These are phyloP conservation scores for Gryllus bimaculatus DNA, from an alignment of 1,140 invertebrate species.

Conservation along the genomic window DNA sequence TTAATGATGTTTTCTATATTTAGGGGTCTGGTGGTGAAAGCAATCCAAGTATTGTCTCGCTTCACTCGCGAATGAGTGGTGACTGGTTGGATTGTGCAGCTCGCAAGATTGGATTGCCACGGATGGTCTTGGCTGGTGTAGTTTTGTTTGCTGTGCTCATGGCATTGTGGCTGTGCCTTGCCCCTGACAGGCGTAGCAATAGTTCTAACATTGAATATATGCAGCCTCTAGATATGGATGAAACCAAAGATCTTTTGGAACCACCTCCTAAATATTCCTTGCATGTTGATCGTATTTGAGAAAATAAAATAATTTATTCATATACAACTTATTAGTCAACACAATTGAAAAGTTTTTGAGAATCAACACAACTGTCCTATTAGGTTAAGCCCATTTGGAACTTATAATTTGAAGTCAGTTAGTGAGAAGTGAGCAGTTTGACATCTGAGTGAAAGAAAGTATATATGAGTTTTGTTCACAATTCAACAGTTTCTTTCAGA, in stretches of 20 bases:
- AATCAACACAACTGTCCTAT: too few relatives aligned
- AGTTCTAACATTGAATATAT: constrained; percentile 20
- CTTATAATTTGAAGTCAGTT: too few relatives aligned
- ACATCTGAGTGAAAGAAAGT: too few relatives aligned
- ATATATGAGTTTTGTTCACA: too few relatives aligned
- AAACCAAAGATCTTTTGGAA: constrained; percentile 22
- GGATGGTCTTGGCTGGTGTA: constrained; percentile 37
- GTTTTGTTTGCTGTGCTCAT: constrained; percentile 37
- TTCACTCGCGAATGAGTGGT: constrained; percentile 20
- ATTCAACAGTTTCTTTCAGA: too few relatives aligned
- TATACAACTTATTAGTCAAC: too few relatives aligned
- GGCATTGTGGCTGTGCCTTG: constrained; percentile 43
- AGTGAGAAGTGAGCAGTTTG: too few relatives aligned
- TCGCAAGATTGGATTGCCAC: constrained; percentile 41
- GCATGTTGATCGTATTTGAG: constrained; percentile 26
- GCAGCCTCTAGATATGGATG: constrained; percentile 16
- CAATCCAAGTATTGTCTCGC: background rate
- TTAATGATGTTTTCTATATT: too few relatives aligned
- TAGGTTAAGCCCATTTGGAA: too few relatives aligned
- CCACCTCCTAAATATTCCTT: constrained; percentile 20
- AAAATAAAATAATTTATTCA: too few relatives aligned
- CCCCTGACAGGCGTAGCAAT: constrained; percentile 27
- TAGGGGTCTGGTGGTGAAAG: background rate
- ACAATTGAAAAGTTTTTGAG: too few relatives aligned
- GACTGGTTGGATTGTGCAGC: constrained; percentile 45